Evolutionary conservation across 2,113 vertebrate species (phyloP).

Genomic region (Ia io): DNA sequence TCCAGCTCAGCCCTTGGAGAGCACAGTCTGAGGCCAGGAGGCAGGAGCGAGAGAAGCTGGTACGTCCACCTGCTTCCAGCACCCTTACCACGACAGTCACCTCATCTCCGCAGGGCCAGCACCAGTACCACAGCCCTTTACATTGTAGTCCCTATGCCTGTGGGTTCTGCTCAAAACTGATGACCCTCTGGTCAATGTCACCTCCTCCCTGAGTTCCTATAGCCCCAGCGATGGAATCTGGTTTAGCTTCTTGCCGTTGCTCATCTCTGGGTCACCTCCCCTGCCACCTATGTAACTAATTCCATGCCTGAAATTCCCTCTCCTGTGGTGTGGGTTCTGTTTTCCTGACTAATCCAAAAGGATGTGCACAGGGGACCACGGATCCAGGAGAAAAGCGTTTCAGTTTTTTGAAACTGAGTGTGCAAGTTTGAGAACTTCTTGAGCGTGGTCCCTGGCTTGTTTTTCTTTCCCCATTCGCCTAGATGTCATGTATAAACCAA

Average conservation of each 20-base stretch:
- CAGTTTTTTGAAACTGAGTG: too few species aligned
- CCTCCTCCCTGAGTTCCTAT: neutral
- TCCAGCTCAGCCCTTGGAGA: neutral
- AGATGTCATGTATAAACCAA: neutral
- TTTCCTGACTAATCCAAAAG: neutral
- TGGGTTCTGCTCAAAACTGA: neutral
- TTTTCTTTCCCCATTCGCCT: neutral
- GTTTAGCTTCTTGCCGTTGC: neutral
- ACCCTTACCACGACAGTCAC: too few species aligned
- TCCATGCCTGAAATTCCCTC: neutral
- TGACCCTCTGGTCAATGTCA: neutral
- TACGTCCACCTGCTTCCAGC: neutral
- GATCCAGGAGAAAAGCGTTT: accelerated
- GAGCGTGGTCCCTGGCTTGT: accelerated
- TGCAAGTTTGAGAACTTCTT: neutral
- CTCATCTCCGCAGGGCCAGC: neutral
- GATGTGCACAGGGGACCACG: accelerated
- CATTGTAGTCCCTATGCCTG: neutral
- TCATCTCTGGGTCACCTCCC: neutral
- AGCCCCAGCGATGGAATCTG: accelerated
- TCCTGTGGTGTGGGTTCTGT: neutral
- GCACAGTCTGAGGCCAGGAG: too few species aligned
- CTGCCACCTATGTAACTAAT: accelerated
- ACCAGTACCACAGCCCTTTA: neutral
- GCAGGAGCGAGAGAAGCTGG: neutral